Evolutionary conservation across 1,140 invertebrate species (phyloP), one percentile per base, ranked within the genome.

Genomic region (Thalassaphorura encarpata): DNA sequence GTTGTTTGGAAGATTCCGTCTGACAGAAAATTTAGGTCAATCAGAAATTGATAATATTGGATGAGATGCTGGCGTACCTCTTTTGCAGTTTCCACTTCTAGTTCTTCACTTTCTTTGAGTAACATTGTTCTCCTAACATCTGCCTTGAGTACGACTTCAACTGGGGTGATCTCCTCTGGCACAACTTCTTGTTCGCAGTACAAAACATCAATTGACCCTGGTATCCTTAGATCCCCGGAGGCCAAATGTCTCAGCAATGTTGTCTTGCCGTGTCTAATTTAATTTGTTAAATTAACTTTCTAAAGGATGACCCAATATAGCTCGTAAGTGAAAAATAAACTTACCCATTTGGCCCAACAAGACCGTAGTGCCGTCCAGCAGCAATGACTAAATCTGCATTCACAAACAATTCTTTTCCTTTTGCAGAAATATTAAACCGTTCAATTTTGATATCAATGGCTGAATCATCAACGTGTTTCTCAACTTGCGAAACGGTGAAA

Each of bases 131-230:
- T 79, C 67, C 93, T 93, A 15, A 84, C 83, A 74, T 98, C 94
- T 0, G 93, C 87, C 60, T 89, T 91, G 0, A 99, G 70, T 5
- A 99, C 87, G 13, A 89, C 86, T 66, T 96, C 83, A 13, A 98
- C 90, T 36, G 95, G 91, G 6, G 87, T 82, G 5, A 83, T 85
- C 59, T 91, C 83, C 72, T 97, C 93, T 15, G 93, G 92, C 0
- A 89, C 81, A 27, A 98, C 94, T 77, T 97, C 95, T 78, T 99
- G 97, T 75, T 99, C 97, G 72, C 97, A 99, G 63, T 97, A 85
- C 45, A 99, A 74, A 56, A 99, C 88, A 75, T 99, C 97, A 63
- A 99, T 99, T 64, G 87, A 90, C 0, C 89, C 84, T 2, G 97
- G 97, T 68, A 99, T 93, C 51, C 84, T 83, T 63, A 99, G 86